Base-by-base conservation (phyloP, 2,888 invertebrate genomes). In the Hemaris fuciformis region DNA sequence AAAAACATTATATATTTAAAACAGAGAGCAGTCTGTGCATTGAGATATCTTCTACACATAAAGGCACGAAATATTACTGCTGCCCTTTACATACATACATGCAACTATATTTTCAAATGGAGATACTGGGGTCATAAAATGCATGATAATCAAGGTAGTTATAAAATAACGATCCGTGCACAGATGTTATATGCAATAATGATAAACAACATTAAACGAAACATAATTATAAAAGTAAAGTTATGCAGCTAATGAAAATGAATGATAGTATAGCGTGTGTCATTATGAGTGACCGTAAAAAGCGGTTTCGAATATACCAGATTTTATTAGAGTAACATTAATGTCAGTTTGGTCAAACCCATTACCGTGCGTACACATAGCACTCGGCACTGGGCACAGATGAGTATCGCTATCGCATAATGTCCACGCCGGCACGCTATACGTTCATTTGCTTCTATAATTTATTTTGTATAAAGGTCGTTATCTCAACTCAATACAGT, bases 311-410 rank as follows among this genome's bases (percentile, higher is more conserved):
- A 38, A 23, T 38, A 53, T 60, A 53, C 74, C 70, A 70, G 71
- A 74, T 74, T 62, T 66, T 76, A 74, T 78, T 82, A 84, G 79
- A 75, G 68, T 69, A 69, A 71, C 74, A 80, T 84, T 80, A 84
- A 78, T 79, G 71, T 73, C 65, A 65, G 69, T 77, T 80, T 81
- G 80, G 86, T 87, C 77, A 83, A 86, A 85, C 86, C 87, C 87
- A 89, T 91, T 89, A 89, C 70, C 75, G 78, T 76, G 77, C 77
- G 82, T 83, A 79, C 75, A 80, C 65, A 68, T 56, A 64, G 61
- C 56, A 31, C 38, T 38, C 41, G n/a, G 42, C 64, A 65, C 62
- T 65, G 60, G 64, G 67, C 69, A 73, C 71, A 75, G 81, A 81
- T 81, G 76, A 68, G 66, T 80, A 81, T 81, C 81, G 73, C 60